Evolutionary conservation across 2,888 invertebrate species (phyloP).

Genomic region (Eupithecia exiguata): DNA sequence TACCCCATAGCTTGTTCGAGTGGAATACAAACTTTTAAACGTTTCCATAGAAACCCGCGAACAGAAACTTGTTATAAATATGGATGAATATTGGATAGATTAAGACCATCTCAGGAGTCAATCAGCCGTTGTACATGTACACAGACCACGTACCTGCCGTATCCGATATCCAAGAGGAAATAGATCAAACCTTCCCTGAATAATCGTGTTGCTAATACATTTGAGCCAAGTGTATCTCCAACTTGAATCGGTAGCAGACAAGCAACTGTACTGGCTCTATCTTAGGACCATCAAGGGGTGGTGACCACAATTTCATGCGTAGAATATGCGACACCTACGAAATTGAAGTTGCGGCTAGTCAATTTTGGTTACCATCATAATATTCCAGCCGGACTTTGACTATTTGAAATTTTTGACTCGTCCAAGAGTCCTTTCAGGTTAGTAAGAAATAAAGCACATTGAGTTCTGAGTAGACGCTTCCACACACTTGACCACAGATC

Average conservation of each 20-base stretch:
- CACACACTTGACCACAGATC: no score
- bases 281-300: no score
- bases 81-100: not conserved
- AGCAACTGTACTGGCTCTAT: not conserved
- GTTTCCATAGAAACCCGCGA: not conserved
- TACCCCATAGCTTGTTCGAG: no score
- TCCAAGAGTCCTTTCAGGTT: no score
- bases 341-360: no score
- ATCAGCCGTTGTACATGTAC: not conserved
- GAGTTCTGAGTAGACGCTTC: no score
- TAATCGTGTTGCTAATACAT: conserved; percentile 4
- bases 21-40: not conserved
- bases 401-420: no score
- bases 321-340: no score
- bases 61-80: not conserved
- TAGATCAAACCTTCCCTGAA: not conserved
- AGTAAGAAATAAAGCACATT: no score
- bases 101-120: not conserved
- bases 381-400: no score
- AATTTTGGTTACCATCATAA: no score
- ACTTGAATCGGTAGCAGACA: not conserved
- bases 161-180: not conserved
- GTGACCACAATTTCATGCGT: no score
- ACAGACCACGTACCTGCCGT: not conserved
- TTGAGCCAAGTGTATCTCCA: not conserved